phyloP scores from a whole-genome alignment of 2,797 vertebrate genomes.

The Hapalemur alaotrensis region DNA sequence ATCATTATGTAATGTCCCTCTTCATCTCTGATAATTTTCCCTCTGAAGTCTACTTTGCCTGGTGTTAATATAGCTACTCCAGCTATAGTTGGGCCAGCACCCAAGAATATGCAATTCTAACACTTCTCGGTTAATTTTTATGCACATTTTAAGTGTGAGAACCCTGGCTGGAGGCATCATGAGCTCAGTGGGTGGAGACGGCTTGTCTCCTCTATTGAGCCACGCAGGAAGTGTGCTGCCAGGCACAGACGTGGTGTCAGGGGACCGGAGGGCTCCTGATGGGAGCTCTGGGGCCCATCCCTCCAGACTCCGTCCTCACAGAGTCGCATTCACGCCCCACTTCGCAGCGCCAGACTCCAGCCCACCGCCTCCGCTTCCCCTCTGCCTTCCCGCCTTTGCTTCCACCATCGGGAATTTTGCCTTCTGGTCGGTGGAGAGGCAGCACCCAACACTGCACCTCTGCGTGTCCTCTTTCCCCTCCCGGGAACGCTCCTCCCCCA shows the following conservation, averaged over 20 bases:
- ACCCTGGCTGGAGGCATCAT: fast-evolving
- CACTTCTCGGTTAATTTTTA: too few species aligned
- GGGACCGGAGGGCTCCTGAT: background rate
- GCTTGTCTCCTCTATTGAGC: background rate
- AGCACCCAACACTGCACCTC: background rate
- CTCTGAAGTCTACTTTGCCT: background rate
- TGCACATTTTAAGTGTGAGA: background rate
- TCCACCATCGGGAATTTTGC: fast-evolving
- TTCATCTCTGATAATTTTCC: background rate
- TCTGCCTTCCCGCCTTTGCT: background rate
- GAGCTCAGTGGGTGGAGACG: background rate
- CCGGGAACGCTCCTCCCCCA: fast-evolving
- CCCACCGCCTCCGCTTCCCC: too few species aligned
- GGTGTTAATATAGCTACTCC: background rate
- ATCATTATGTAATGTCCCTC: fast-evolving
- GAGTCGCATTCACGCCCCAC: fast-evolving
- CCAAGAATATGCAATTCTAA: fast-evolving
- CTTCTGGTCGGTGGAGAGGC: fast-evolving
- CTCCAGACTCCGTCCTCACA: fast-evolving
- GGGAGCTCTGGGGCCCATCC: fast-evolving
- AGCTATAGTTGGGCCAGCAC: background rate
- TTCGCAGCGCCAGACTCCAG: background rate
- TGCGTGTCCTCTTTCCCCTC: fast-evolving
- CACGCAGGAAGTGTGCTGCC: fast-evolving
- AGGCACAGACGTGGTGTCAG: fast-evolving